Conservation (phyloP, 35 echinoderm and acorn worm genomes). For the Patiria miniata region DNA sequence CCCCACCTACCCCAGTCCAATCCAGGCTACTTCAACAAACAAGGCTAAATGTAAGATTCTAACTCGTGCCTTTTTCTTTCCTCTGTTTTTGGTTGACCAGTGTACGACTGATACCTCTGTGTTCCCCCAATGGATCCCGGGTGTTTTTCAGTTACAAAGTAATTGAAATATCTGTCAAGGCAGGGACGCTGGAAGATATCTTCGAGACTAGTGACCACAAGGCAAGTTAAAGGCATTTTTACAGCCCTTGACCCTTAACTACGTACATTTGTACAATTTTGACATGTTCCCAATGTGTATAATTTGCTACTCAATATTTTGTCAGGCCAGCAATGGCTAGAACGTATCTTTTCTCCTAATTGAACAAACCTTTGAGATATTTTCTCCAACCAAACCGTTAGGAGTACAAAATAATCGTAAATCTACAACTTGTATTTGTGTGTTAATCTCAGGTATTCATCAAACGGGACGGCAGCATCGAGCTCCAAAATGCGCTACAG, state of each 20-base stretch:
- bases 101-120: conserved; percentile 11
- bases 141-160: background rate
- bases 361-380: too few species aligned
- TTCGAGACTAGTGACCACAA: background rate
- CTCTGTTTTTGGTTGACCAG: background rate
- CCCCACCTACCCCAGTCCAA: too few species aligned
- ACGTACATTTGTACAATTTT: too few species aligned
- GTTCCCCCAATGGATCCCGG: background rate
- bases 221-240: background rate
- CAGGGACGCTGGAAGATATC: background rate
- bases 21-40: background rate
- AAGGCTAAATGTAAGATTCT: background rate
- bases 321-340: too few species aligned
- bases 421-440: background rate
- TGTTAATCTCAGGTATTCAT: background rate
- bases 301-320: too few species aligned
- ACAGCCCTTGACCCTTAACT: too few species aligned
- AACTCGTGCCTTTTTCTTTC: too few species aligned
- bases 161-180: background rate
- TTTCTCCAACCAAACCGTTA: too few species aligned
- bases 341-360: too few species aligned
- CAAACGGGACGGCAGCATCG: conserved; percentile 31
- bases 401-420: too few species aligned
- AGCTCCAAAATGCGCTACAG: background rate
- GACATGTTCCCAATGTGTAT: too few species aligned